These are phyloP conservation scores for Lasioglossum morio DNA, from an alignment of 2,888 invertebrate genomes.

Conservation along the genomic window DNA sequence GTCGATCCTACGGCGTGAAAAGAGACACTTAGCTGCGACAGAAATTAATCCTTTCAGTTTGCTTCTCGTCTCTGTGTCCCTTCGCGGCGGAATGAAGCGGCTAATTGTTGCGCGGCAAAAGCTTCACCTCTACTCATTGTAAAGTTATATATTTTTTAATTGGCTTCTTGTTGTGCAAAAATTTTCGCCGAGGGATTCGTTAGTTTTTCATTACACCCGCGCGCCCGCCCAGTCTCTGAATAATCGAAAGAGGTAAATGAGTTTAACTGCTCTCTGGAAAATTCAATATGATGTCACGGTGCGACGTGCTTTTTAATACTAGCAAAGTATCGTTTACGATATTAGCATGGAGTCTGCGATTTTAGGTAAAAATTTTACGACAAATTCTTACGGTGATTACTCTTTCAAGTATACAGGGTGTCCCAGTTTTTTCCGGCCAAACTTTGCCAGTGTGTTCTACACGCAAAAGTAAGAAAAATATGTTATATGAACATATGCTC, in stretches of 20 bases:
- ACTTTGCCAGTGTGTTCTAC: no score
- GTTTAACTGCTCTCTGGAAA: neutral
- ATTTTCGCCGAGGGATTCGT: neutral
- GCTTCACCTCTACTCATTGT: neutral
- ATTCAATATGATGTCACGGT: neutral
- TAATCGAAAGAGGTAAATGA: neutral
- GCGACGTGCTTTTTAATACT: neutral
- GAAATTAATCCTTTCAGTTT: neutral
- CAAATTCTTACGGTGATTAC: no score
- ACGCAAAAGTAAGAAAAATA: no score
- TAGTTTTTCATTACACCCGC: neutral
- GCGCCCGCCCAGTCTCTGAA: neutral
- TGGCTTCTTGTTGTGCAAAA: neutral
- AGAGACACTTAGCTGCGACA: neutral
- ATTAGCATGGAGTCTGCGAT: neutral
- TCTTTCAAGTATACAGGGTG: neutral
- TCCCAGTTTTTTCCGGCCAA: no score
- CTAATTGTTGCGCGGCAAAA: slow-evolving; percentile 4
- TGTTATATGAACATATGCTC: no score
- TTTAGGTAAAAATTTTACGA: neutral
- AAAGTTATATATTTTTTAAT: neutral
- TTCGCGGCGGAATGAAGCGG: neutral
- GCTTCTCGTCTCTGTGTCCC: neutral
- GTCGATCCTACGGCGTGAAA: neutral
- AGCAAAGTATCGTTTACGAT: neutral